Evolutionary conservation across 1,140 invertebrate species (phyloP).

Genomic region (Arctopsyche grandis): DNA sequence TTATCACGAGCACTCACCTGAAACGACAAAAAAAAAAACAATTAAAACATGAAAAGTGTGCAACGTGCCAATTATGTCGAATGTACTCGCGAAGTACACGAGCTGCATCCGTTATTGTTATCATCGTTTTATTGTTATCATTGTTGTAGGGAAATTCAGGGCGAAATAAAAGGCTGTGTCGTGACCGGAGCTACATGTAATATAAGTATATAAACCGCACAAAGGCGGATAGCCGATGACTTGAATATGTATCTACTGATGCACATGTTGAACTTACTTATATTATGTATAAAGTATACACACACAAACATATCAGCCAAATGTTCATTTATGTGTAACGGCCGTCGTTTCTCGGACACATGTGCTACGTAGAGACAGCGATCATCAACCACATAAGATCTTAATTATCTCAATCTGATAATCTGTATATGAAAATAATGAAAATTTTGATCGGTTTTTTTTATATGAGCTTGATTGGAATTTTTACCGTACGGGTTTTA

Average conservation of each 20-base stretch:
- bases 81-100: too few relatives aligned
- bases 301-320: constrained; percentile 38
- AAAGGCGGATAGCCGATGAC: too few relatives aligned
- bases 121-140: background rate
- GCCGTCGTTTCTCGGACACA: constrained; percentile 29
- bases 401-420: too few relatives aligned
- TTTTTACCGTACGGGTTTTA: too few relatives aligned
- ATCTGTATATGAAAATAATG: too few relatives aligned
- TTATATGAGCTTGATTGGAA: too few relatives aligned
- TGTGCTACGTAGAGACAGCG: constrained; percentile 15
- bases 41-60: too few relatives aligned
- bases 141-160: background rate
- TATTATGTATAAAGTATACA: background rate
- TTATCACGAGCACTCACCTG: too few relatives aligned
- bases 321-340: constrained; percentile 54
- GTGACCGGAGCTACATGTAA: constrained; percentile 14
- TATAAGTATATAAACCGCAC: background rate
- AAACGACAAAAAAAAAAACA: too few relatives aligned
- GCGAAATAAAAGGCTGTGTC: background rate
- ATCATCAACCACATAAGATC: background rate
- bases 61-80: too few relatives aligned
- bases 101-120: background rate
- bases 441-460: too few relatives aligned
- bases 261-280: background rate
- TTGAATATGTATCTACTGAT: background rate